Conservation (phyloP, 2,113 vertebrate species). For the Arvicanthis niloticus region DNA sequence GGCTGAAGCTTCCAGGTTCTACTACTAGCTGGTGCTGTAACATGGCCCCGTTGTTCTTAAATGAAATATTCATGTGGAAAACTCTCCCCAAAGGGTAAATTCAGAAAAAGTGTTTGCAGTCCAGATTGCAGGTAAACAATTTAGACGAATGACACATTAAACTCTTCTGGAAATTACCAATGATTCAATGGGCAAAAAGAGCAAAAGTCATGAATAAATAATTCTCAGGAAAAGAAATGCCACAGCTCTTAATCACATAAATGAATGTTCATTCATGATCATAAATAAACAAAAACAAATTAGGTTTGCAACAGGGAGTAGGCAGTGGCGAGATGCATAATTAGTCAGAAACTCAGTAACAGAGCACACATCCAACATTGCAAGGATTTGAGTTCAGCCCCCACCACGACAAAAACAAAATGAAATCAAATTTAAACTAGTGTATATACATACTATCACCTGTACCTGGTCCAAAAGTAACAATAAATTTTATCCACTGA, state of each 20-base stretch:
- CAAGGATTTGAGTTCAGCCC: background rate
- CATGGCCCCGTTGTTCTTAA: background rate
- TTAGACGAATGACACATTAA: background rate
- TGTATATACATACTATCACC: background rate
- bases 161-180: background rate
- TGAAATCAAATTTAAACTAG: slow-evolving; percentile 7
- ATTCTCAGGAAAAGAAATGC: background rate
- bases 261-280: background rate
- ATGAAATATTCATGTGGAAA: background rate
- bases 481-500: background rate
- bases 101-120: background rate
- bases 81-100: background rate
- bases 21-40: background rate
- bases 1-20: background rate
- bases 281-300: background rate
- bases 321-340: background rate
- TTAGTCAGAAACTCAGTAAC: background rate
- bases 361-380: too few relatives aligned
- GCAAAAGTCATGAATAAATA: background rate
- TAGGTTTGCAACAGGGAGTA: background rate
- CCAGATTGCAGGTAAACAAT: background rate
- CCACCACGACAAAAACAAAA: background rate
- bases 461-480: background rate
- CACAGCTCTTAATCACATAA: slow-evolving; percentile 7
- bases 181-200: background rate